These are phyloP conservation scores for Aleadryas rufinucha DNA, from an alignment of 2,113 vertebrate genomes.

Conservation along the genomic window DNA sequence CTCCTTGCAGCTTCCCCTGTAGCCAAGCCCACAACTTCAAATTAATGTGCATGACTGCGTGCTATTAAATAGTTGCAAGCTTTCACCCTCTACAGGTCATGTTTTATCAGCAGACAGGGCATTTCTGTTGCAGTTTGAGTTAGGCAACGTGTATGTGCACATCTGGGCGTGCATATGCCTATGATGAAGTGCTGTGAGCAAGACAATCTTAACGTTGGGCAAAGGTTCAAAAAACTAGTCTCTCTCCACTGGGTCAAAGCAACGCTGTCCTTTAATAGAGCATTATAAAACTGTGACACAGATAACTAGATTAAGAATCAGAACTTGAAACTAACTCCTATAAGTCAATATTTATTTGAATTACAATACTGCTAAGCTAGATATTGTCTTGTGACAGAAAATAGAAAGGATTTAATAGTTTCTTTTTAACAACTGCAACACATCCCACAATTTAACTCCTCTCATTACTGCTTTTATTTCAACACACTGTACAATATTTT, in stretches of 20 bases:
- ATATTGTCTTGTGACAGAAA: background rate
- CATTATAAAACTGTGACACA: background rate
- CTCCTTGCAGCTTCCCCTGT: background rate
- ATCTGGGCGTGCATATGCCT: background rate
- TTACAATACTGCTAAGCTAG: background rate
- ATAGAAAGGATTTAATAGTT: background rate
- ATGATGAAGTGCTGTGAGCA: background rate
- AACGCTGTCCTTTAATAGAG: background rate
- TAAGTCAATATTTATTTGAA: background rate
- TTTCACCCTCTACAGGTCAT: background rate
- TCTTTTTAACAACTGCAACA: background rate
- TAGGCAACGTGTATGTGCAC: background rate
- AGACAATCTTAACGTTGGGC: background rate
- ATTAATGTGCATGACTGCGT: background rate
- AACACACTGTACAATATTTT: background rate
- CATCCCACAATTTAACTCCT: background rate
- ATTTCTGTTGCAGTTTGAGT: background rate
- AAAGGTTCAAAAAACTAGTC: background rate
- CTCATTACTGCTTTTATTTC: background rate
- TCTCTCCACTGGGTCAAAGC: background rate
- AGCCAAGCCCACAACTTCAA: background rate
- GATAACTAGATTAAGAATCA: background rate
- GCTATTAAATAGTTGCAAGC: background rate
- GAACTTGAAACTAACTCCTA: background rate
- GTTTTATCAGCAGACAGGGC: background rate